Evolutionary conservation across 2,113 vertebrate species (phyloP).

Genomic region (Himantopus leucocephalus): DNA sequence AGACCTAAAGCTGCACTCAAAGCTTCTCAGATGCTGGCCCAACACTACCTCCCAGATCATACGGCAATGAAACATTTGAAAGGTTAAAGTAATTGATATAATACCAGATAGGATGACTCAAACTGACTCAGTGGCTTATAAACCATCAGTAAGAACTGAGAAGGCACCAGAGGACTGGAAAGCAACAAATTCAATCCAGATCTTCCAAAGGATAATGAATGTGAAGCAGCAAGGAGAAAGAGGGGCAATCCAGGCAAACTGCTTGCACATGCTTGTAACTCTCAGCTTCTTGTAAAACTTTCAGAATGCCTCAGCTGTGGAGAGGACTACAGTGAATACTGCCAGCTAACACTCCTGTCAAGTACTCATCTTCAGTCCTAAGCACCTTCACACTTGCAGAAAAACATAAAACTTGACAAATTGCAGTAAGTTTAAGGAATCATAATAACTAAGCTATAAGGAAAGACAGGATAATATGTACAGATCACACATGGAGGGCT

Average conservation of each 20-base stretch:
- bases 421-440: neutral
- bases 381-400: neutral
- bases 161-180: neutral
- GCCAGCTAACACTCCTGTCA: neutral
- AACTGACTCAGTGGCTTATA: neutral
- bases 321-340: neutral
- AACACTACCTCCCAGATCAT: neutral
- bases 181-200: neutral
- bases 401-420: neutral
- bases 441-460: neutral
- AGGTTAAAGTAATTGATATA: neutral
- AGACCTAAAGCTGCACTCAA: neutral
- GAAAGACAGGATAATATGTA: neutral
- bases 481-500: fast-evolving
- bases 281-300: neutral
- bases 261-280: neutral
- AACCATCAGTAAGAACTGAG: neutral
- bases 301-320: neutral
- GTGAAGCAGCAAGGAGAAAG: neutral
- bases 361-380: neutral
- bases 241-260: neutral
- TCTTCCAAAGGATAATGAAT: neutral
- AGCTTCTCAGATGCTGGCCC: neutral
- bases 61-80: neutral
- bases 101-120: neutral